Conservation (phyloP, 2,888 invertebrate species). For the Mamestra brassicae region DNA sequence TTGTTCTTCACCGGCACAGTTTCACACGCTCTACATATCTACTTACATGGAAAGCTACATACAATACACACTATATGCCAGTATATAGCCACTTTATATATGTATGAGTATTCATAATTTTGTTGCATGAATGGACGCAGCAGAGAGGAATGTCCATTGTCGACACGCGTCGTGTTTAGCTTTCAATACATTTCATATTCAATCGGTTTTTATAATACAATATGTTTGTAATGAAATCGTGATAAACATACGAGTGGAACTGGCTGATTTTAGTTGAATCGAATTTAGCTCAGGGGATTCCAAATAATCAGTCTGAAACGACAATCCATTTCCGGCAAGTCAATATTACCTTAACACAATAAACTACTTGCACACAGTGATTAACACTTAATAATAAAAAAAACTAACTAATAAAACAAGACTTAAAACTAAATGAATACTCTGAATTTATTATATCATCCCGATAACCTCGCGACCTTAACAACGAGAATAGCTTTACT, state of each 20-base stretch:
- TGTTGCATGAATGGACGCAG: slow-evolving; percentile 75
- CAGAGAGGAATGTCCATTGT: slow-evolving; percentile 59
- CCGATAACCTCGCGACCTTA: slow-evolving; percentile 51
- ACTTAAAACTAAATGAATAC: slow-evolving; percentile 21
- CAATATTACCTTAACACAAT: not conserved
- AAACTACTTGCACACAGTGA: slow-evolving; percentile 4
- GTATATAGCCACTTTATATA: slow-evolving; percentile 66
- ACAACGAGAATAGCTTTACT: slow-evolving; percentile 45
- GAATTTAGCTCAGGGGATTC: not conserved
- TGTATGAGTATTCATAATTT: slow-evolving; percentile 72
- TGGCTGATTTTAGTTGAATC: not conserved
- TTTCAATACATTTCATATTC: slow-evolving; percentile 55
- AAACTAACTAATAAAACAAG: slow-evolving; percentile 25
- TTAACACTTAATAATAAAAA: slow-evolving; percentile 8
- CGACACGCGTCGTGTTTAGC: slow-evolving; percentile 41
- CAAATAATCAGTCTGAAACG: not conserved
- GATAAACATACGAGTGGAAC: slow-evolving; percentile 2
- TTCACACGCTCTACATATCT: slow-evolving; percentile 81
- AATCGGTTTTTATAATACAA: slow-evolving; percentile 32
- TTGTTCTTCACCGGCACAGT: slow-evolving; percentile 73
- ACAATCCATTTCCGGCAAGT: not conserved
- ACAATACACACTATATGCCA: slow-evolving; percentile 8
- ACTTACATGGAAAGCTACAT: slow-evolving; percentile 74
- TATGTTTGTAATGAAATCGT: slow-evolving; percentile 40
- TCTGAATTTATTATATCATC: slow-evolving; percentile 45